Conservation (phyloP, 30 jellyfish, hydroid and myxozoan species). For the Catostylus mosaicus region DNA sequence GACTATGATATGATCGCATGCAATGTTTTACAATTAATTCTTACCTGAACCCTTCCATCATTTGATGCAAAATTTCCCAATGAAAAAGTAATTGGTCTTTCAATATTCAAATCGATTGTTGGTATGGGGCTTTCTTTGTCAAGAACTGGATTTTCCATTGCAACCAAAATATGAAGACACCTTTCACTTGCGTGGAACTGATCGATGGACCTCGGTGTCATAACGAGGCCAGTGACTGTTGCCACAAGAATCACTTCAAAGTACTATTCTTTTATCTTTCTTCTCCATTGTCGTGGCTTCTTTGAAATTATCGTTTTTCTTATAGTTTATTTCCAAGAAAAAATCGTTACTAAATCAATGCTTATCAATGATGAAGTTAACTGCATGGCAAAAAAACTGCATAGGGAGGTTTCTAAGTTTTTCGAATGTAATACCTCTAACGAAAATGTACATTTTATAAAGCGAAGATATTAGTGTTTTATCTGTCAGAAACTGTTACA, state of each 20-base stretch:
- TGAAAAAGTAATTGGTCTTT: constrained; percentile 12
- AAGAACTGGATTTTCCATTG: constrained; percentile 23
- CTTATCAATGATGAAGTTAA: too few relatives aligned
- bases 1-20: background rate
- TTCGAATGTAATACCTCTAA: too few relatives aligned
- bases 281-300: constrained; percentile 54
- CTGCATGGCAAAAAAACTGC: too few relatives aligned
- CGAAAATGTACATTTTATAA: too few relatives aligned
- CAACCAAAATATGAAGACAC: background rate
- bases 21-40: background rate
- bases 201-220: background rate
- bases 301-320: constrained; percentile 72
- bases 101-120: background rate
- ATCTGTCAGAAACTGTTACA: too few relatives aligned
- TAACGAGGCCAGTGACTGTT: background rate
- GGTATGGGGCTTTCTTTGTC: constrained; percentile 51
- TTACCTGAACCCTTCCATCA: constrained; percentile 27
- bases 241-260: background rate
- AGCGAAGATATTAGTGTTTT: too few relatives aligned
- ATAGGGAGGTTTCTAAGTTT: too few relatives aligned
- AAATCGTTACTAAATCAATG: too few relatives aligned
- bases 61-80: constrained; percentile 6
- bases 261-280: background rate
- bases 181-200: background rate
- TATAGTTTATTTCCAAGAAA: too few relatives aligned